phyloP scores from a whole-genome alignment of 2,113 vertebrate genomes.

The Myiagra hebetior region DNA sequence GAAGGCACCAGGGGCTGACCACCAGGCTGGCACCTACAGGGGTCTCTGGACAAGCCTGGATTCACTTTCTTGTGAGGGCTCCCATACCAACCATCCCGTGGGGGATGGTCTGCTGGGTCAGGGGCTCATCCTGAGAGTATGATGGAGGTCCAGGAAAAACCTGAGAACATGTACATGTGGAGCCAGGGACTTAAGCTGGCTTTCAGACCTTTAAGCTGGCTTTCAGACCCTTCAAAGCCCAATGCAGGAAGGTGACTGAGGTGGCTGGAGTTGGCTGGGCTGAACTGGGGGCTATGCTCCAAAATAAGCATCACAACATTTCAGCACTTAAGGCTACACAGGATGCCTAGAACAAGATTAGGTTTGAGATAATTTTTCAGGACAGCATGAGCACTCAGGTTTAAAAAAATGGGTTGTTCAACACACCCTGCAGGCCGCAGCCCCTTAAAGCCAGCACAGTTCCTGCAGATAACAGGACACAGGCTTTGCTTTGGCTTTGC shows the following conservation, averaged over 20 bases:
- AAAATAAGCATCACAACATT: fast-evolving
- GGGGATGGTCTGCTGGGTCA: neutral
- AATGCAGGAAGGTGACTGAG: neutral
- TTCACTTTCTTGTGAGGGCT: fast-evolving
- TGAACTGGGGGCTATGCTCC: neutral
- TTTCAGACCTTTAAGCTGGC: neutral
- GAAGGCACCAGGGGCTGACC: neutral
- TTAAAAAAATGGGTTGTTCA: neutral
- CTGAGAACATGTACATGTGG: fast-evolving
- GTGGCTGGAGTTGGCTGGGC: neutral
- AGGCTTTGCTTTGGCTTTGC: neutral
- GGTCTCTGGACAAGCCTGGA: neutral
- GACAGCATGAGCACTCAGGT: neutral
- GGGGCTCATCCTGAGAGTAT: fast-evolving
- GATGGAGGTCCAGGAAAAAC: neutral
- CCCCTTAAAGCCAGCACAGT: neutral
- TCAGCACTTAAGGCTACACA: neutral
- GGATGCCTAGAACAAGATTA: neutral
- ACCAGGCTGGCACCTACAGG: neutral
- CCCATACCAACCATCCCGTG: neutral
- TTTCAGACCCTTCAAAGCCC: neutral
- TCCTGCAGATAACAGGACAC: neutral
- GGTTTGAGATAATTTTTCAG: neutral
- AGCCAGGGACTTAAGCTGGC: neutral
- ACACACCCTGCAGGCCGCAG: fast-evolving